Conservation (phyloP, 1,140 invertebrate species). For the Archivesica marissinica region DNA sequence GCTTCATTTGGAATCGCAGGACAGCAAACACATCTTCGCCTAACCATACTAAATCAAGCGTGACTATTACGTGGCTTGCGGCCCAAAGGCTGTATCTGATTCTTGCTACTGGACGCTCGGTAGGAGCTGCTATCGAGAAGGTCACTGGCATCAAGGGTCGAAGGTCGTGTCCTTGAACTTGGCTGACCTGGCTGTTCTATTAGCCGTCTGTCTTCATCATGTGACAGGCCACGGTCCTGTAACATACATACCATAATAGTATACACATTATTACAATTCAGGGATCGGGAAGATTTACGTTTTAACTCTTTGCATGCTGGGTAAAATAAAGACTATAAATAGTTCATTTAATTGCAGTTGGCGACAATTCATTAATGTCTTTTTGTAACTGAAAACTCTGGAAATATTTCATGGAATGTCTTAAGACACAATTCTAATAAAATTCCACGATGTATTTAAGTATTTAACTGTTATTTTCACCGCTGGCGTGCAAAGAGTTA, state of each 20-base stretch:
- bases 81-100: conserved; percentile 42
- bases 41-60: not conserved
- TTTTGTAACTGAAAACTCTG: too few relatives aligned
- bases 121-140: not conserved
- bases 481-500: too few relatives aligned
- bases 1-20: too few relatives aligned
- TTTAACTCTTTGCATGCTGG: too few relatives aligned
- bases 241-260: not conserved
- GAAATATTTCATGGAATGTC: too few relatives aligned
- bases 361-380: too few relatives aligned
- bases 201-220: conserved; percentile 47
- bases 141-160: conserved; percentile 47
- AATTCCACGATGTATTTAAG: too few relatives aligned
- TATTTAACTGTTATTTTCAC: too few relatives aligned
- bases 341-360: not conserved
- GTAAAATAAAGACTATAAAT: not conserved
- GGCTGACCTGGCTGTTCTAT: not conserved
- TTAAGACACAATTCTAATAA: too few relatives aligned
- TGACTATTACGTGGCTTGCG: not conserved
- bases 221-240: conserved; percentile 39
- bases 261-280: too few relatives aligned
- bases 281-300: too few relatives aligned
- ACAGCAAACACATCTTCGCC: too few relatives aligned
- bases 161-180: not conserved
- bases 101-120: not conserved